phyloP scores from a whole-genome alignment of 2,113 vertebrate species.

The Megalops atlanticus region DNA sequence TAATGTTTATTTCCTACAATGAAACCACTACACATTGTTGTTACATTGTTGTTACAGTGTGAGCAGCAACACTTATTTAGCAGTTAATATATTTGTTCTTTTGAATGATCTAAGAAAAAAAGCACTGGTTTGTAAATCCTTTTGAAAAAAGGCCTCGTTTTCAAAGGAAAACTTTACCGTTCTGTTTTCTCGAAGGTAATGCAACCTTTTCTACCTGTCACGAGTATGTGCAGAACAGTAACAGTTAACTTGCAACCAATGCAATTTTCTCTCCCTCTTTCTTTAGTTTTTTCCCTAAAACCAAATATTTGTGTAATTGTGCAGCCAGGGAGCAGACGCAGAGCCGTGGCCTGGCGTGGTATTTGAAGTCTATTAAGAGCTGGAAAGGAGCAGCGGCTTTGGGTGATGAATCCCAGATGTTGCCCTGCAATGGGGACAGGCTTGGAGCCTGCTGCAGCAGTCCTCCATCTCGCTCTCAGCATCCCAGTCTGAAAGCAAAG shows the following conservation, averaged over 20 bases:
- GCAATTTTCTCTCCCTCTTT: constrained; percentile 26
- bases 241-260: constrained; percentile 25
- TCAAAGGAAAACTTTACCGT: background rate
- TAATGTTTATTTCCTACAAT: background rate
- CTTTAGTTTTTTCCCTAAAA: constrained; percentile 38
- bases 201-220: constrained; percentile 12
- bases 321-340: constrained; percentile 36
- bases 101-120: too few relatives aligned
- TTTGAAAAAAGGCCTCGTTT: background rate
- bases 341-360: constrained; percentile 31
- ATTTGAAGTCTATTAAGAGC: constrained; percentile 50
- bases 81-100: background rate
- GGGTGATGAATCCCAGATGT: constrained; percentile 54
- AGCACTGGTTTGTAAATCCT: too few relatives aligned
- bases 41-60: background rate
- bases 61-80: background rate
- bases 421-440: constrained; percentile 18
- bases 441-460: constrained; percentile 17
- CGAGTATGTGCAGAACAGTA: constrained; percentile 14
- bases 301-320: constrained; percentile 56
- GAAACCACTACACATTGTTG: background rate
- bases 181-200: background rate
- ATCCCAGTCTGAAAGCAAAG: background rate
- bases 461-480: background rate
- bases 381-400: constrained; percentile 36